A percentile compares a stretch with the other conserved stretches of the same genome.
These are phyloP conservation scores for Malurus elegans DNA, from an alignment of 2,113 vertebrate genomes.

Conservation along the genomic window DNA sequence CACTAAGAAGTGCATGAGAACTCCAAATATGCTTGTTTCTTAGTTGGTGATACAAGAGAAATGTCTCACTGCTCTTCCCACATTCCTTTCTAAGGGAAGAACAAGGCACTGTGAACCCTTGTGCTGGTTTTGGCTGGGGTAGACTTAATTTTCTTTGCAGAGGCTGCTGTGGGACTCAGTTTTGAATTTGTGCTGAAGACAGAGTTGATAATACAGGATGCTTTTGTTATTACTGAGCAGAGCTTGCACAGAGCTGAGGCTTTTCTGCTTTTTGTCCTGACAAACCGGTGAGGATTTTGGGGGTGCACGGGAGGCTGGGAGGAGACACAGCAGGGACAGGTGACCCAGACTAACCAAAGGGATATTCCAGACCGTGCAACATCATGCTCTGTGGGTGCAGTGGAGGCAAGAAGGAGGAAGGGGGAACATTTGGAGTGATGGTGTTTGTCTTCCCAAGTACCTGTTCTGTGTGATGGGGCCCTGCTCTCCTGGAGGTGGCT, in stretches of 20 bases:
- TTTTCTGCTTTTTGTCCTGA: neutral
- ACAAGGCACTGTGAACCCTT: neutral
- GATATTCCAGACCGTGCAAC: neutral
- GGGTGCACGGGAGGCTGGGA: neutral
- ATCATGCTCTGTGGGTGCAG: neutral
- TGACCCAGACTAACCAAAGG: neutral
- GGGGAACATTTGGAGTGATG: neutral
- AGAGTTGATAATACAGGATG: neutral
- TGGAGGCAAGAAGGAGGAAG: neutral
- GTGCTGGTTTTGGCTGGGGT: neutral
- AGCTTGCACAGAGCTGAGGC: neutral
- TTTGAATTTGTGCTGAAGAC: neutral
- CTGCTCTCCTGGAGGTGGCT: neutral
- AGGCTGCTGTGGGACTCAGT: neutral
- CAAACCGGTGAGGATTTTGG: accelerated
- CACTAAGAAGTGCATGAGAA: neutral
- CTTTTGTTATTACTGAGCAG: neutral
- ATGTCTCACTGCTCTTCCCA: neutral
- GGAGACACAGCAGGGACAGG: neutral
- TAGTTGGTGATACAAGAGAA: neutral
- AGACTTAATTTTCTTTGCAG: neutral
- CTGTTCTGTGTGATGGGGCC: too few species aligned
- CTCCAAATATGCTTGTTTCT: neutral
- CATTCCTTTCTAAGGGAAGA: neutral
- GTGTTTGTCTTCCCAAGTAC: neutral